Base-by-base conservation (phyloP, 1,140 invertebrate genomes). In the Dendroctonus ponderosae region DNA sequence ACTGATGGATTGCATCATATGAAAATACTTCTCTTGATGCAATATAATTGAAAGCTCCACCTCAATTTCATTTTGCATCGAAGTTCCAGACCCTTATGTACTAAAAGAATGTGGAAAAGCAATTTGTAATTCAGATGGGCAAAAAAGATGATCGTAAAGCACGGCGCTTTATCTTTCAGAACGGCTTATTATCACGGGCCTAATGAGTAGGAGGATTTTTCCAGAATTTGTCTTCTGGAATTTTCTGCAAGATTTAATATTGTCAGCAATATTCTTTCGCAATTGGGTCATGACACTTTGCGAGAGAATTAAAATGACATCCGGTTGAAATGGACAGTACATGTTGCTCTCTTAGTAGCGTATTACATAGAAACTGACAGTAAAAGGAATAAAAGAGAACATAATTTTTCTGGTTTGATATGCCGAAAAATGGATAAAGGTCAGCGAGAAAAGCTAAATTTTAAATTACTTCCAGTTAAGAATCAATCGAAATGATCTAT, bases 211-310 rank as follows among this genome's bases (percentile, higher is more conserved):
- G 43, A 15, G 50, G 49, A n/a, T 63, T 63, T 38, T 46, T 38
- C 51, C 15, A 54, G 43, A 63, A 54, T 46, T 46, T 63, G 48
- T 63, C 62, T 42, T 44, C 44, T 51, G 56, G 56, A 63, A 63
- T 63, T 63, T 63, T 63, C 62, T 39, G 42, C 7, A 54, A 63
- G 41, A 63, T 63, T 63, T 63, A 63, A 53, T 63, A 51, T 63
- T 56, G 51, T 63, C 50, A 14, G 60, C 60, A 48, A 62, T 62
- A 26, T 62, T 26, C 15, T 42, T 62, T 62, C 42, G 26, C 56
- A 58, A 43, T 58, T 58, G 56, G 26, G 56, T 12, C 44, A 42
- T 58, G 56, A 58, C 44, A 41, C 44, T 58, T 58, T 26, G 26
- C 39, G 44, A 9, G 44, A 58, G 56, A 58, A 41, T 12, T 58